Evolutionary conservation across 2,888 invertebrate species (phyloP).

Genomic region (Mythimna lalbum): DNA sequence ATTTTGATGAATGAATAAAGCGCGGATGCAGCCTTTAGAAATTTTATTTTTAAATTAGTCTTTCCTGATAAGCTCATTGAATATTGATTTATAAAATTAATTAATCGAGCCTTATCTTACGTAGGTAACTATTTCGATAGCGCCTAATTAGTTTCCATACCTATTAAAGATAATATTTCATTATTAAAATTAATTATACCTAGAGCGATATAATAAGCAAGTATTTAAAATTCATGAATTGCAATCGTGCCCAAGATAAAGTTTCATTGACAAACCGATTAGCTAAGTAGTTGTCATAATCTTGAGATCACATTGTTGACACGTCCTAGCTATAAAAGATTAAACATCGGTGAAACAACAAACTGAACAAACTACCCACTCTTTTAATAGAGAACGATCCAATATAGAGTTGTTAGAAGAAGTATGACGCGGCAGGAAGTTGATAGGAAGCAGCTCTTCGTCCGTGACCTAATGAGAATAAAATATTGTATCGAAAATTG

Average conservation of each 20-base stretch:
- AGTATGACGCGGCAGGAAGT: conserved; percentile 3
- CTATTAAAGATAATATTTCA: conserved; percentile 26
- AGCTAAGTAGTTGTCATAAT: not conserved
- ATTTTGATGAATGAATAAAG: conserved; percentile 8
- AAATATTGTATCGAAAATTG: conserved; percentile 11
- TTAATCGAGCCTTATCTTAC: conserved; percentile 1
- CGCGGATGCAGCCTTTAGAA: not conserved
- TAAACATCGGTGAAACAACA: conserved; percentile 2
- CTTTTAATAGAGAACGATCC: conserved; percentile 15
- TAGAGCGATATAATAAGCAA: not conserved
- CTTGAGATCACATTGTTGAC: not conserved
- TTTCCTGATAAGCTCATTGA: conserved; percentile 2
- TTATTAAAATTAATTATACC: conserved; percentile 19
- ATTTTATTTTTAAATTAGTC: not conserved
- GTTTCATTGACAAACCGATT: conserved; percentile 24
- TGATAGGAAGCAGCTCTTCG: conserved; percentile 6
- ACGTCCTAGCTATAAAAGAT: not conserved
- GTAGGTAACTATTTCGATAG: conserved; percentile 1
- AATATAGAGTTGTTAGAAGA: conserved; percentile 14
- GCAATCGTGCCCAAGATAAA: conserved; percentile 4
- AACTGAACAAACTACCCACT: conserved; percentile 15
- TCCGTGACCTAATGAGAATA: conserved; percentile 21
- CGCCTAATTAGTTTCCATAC: conserved; percentile 16
- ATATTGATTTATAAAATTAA: conserved; percentile 23
- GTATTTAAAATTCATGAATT: conserved; percentile 16